Base-by-base conservation (phyloP, 1,140 invertebrate species). In the Neodiprion pinetum region DNA sequence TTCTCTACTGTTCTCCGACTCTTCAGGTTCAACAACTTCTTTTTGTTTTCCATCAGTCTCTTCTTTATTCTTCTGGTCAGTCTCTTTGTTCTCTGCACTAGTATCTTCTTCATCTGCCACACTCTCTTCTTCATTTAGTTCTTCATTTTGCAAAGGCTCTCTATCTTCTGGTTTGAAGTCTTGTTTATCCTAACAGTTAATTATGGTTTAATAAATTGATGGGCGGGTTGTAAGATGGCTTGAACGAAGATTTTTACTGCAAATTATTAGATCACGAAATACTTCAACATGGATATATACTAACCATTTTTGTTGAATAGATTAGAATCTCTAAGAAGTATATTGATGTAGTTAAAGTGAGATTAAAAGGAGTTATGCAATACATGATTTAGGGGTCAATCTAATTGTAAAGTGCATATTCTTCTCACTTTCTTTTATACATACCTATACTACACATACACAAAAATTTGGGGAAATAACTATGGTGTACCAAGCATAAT, bases 161-260 rank as follows among this genome's bases (percentile, higher is more conserved):
- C 83, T 80, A 11, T 86, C 87, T 17, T 88, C 86, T 28, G 83
- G 81, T 70, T 86, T 82, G 48, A 73, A 67, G 50, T 85, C 80
- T 69, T 93, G 86, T 92, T 94, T 88, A 91, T 94, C 72, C 88
- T 89, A 66, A 88, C 83, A 72, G 86, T 88, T 79, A 84, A 80
- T 72, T 83, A 74, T 69, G 77, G 48, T 48, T 11, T 47, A 69
- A 73, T 40, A 40, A 23, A 49, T 5, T 77, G 75, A 75, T 79
- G 72, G 14, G 72, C 75, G 23, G 81, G 66, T 72, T 84, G 84
- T 74, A 86, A 84, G 72, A 81, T 81, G 74, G 84, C 84, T 83
- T 86, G 75, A 77, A 68, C 1, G 28, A 40, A 40, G 5, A 75
- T 71, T 71, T 17, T 48, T 61, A 77, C 71, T 74, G 53, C 74